phyloP scores from a whole-genome alignment of 2,797 vertebrate species.

The Brachyrhaphis roseni region DNA sequence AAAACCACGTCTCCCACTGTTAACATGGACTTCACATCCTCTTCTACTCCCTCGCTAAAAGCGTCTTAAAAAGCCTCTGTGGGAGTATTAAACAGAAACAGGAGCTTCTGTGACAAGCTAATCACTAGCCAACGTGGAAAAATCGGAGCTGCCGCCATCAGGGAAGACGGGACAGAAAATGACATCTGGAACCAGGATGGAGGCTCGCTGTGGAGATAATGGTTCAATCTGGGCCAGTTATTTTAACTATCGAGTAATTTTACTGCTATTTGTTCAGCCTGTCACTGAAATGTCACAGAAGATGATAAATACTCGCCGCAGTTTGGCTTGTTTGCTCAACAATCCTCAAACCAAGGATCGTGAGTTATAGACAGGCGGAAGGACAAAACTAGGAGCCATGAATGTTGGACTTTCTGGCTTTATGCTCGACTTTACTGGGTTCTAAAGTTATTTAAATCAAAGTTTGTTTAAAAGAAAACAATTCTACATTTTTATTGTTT shows the following conservation, averaged over 20 bases:
- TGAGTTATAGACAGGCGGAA: not conserved
- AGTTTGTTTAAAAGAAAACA: not conserved
- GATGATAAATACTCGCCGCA: slow-evolving; percentile 1
- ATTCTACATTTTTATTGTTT: not conserved
- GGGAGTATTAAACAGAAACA: slow-evolving; percentile 52
- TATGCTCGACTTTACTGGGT: not conserved
- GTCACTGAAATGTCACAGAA: not conserved
- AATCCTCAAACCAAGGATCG: not conserved
- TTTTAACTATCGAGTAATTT: slow-evolving; percentile 1
- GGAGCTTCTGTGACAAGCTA: slow-evolving; percentile 47
- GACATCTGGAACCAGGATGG: slow-evolving; percentile 40
- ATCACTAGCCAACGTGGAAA: slow-evolving; percentile 46
- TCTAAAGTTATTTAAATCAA: not conserved
- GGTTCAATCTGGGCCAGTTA: not conserved
- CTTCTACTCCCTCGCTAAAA: slow-evolving; percentile 47
- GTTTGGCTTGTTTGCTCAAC: slow-evolving; percentile 3
- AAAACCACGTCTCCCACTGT: slow-evolving; percentile 54
- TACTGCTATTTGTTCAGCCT: slow-evolving; percentile 3
- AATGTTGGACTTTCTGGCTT: not conserved
- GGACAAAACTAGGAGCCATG: not conserved
- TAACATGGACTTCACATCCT: slow-evolving; percentile 59
- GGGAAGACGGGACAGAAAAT: slow-evolving; percentile 26
- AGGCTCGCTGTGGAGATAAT: not conserved
- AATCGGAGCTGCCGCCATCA: slow-evolving; percentile 8
- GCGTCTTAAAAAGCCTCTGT: slow-evolving; percentile 51